A percentile compares a stretch with the other conserved stretches of the same genome.
Conservation (phyloP, 1,140 invertebrate species). For the Orchestia grillus region DNA sequence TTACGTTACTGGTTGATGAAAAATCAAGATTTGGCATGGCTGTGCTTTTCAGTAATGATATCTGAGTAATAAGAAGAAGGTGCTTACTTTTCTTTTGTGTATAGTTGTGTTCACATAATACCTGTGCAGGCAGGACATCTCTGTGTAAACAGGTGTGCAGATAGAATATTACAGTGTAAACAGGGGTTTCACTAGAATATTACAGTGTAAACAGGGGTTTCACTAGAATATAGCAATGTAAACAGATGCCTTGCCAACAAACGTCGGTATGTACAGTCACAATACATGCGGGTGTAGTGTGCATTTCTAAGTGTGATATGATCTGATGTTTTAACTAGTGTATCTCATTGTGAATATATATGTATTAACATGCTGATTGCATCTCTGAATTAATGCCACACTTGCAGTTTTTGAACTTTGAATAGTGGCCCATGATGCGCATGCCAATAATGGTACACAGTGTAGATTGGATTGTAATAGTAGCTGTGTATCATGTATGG, state of each 20-base stretch:
- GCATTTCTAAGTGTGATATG: background rate
- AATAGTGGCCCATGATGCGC: too few relatives aligned
- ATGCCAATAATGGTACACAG: too few relatives aligned
- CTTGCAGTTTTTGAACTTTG: too few relatives aligned
- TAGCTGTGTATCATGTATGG: too few relatives aligned
- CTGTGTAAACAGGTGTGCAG: background rate
- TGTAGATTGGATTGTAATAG: too few relatives aligned
- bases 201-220: background rate
- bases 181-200: background rate
- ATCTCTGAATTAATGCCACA: too few relatives aligned
- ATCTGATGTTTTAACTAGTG: background rate
- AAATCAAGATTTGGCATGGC: background rate
- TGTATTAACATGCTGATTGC: background rate
- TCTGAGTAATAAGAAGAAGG: too few relatives aligned
- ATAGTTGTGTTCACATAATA: background rate
- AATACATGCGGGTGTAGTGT: background rate
- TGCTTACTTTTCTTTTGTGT: background rate
- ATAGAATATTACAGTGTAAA: background rate
- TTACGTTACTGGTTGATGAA: background rate
- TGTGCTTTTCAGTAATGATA: too few relatives aligned
- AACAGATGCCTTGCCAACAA: background rate
- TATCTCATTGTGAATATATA: background rate
- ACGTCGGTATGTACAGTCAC: too few relatives aligned
- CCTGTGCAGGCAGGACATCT: background rate
- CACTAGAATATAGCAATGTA: background rate